These are phyloP conservation scores for Caenorhabditis sp. DNA, from an alignment of 2,888 invertebrate genomes.

Conservation along the genomic window DNA sequence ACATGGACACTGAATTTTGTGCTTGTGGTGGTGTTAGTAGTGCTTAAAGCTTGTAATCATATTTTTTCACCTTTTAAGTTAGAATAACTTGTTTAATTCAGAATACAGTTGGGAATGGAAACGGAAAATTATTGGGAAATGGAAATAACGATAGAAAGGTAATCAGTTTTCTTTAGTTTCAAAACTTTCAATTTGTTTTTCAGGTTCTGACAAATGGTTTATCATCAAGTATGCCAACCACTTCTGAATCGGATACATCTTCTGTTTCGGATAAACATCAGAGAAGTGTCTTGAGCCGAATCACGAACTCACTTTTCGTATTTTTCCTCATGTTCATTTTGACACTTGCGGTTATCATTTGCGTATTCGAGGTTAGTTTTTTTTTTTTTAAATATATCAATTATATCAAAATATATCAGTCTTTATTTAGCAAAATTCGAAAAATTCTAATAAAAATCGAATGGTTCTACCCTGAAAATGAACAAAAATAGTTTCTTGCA, in stretches of 20 bases:
- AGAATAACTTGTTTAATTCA: neutral
- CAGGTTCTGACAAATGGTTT: neutral
- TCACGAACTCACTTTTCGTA: slow-evolving; percentile 31
- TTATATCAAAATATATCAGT: too few relatives aligned
- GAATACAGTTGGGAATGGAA: slow-evolving; percentile 1
- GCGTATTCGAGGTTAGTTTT: slow-evolving; percentile 38
- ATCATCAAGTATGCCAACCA: slow-evolving; percentile 4
- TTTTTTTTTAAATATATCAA: too few relatives aligned
- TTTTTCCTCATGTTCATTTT: slow-evolving; percentile 38
- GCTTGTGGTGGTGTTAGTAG: slow-evolving; percentile 1
- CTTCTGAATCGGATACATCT: slow-evolving; percentile 17
- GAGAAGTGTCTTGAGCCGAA: slow-evolving; percentile 6
- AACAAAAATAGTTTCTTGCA: too few relatives aligned
- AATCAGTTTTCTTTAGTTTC: slow-evolving; percentile 2
- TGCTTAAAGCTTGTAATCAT: slow-evolving; percentile 1
- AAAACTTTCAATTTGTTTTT: neutral
- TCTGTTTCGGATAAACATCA: slow-evolving; percentile 8
- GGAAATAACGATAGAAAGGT: neutral
- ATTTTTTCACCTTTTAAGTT: neutral
- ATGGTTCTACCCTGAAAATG: too few relatives aligned
- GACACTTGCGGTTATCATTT: slow-evolving; percentile 33
- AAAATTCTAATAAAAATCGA: neutral
- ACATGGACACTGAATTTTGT: slow-evolving; percentile 17
- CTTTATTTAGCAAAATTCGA: too few relatives aligned
- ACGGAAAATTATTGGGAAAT: neutral